Percentiles rank a stretch among this genome's conserved stretches.
These are phyloP conservation scores for Mohoua ochrocephala DNA, from an alignment of 2,113 vertebrate genomes.

Conservation along the genomic window DNA sequence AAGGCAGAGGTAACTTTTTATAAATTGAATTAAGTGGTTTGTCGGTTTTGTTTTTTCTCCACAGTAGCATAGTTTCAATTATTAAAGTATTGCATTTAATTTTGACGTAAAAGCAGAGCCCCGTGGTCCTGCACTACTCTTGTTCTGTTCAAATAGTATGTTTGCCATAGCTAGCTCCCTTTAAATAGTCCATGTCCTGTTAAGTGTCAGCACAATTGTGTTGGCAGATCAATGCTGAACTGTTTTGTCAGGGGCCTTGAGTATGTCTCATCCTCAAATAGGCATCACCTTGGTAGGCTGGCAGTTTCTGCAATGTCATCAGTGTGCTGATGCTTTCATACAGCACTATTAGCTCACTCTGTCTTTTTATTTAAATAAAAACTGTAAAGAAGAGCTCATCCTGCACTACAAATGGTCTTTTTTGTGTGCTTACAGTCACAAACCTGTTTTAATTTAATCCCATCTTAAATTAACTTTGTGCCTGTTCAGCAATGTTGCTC, in stretches of 20 bases:
- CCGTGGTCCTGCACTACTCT: not conserved
- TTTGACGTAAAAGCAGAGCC: not conserved
- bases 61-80: not conserved
- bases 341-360: not conserved
- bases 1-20: not conserved
- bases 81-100: not conserved
- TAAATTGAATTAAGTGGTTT: not conserved
- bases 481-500: not conserved
- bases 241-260: not conserved
- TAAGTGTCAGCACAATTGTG: not conserved
- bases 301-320: not conserved
- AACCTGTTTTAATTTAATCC: not conserved
- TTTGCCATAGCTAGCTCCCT: not conserved
- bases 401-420: not conserved
- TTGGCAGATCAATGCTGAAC: not conserved
- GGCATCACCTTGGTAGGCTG: not conserved
- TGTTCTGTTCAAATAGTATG: not conserved
- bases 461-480: not conserved
- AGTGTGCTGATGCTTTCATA: not conserved
- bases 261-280: not conserved
- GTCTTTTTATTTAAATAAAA: not conserved
- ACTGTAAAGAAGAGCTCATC: not conserved
- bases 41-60: not conserved
- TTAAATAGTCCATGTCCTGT: not conserved
- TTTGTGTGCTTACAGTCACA: not conserved